phyloP scores from a whole-genome alignment of 1,140 invertebrate genomes.

The Linepithema humile region DNA sequence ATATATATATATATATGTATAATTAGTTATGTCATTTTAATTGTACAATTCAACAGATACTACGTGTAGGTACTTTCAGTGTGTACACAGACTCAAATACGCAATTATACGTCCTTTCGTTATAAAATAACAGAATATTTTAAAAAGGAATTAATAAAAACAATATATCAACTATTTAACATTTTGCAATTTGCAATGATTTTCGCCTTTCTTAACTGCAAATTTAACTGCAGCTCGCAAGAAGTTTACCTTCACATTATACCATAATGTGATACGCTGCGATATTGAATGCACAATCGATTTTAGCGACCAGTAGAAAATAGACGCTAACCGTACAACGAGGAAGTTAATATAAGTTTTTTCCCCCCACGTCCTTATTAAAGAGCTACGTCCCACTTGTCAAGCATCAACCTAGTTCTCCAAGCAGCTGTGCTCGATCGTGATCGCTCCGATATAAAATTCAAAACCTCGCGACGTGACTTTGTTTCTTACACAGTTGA shows the following conservation, averaged over 20 bases:
- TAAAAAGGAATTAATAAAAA: too few species aligned
- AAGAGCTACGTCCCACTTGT: slow-evolving; percentile 48
- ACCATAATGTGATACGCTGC: background rate
- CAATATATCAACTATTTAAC: background rate
- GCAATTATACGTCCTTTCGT: too few species aligned
- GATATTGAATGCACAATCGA: slow-evolving; percentile 55
- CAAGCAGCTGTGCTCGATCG: slow-evolving; percentile 34
- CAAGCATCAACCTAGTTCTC: slow-evolving; percentile 45
- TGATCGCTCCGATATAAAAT: slow-evolving; percentile 50
- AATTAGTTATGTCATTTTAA: background rate
- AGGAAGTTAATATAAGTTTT: slow-evolving; percentile 49
- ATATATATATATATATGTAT: too few species aligned
- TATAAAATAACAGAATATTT: too few species aligned
- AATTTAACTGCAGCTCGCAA: background rate
- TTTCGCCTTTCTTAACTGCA: background rate
- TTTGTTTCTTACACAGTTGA: slow-evolving; percentile 1
- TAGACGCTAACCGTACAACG: slow-evolving; percentile 14
- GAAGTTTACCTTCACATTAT: background rate
- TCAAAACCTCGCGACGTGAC: slow-evolving; percentile 30
- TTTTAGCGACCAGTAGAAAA: slow-evolving; percentile 32
- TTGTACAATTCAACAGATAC: too few species aligned
- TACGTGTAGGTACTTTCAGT: too few species aligned
- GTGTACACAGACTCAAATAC: too few species aligned
- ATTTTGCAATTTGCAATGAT: background rate
- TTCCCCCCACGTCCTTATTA: slow-evolving; percentile 32